A percentile compares a stretch with the other conserved stretches of the same genome.
Conservation (phyloP, 2,888 invertebrate genomes). For the Pecten maximus region DNA sequence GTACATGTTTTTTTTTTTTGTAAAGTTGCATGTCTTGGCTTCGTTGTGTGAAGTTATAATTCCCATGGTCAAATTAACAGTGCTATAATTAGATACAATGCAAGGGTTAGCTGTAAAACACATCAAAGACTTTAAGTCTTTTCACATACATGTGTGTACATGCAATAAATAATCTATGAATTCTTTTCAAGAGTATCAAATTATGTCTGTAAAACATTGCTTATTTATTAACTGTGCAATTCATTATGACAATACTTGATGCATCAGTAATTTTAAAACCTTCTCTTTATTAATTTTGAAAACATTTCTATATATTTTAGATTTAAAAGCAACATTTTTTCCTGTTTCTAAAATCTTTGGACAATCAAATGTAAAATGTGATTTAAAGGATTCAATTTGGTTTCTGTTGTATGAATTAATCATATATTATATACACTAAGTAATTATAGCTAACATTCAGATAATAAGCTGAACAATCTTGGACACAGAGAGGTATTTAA, state of each 20-base stretch:
- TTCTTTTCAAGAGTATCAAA: background rate
- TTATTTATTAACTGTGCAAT: background rate
- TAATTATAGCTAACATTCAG: background rate
- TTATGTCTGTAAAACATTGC: background rate
- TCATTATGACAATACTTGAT: background rate
- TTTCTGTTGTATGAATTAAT: background rate
- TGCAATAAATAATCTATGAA: conserved; percentile 13
- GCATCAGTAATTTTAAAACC: background rate
- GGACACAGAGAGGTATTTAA: background rate
- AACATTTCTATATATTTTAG: background rate
- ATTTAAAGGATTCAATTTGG: background rate
- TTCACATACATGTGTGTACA: conserved; percentile 18
- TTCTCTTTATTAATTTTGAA: background rate
- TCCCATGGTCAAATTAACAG: background rate
- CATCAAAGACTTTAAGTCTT: background rate
- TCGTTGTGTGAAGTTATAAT: background rate
- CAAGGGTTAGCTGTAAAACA: background rate
- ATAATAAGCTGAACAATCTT: background rate
- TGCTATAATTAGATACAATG: background rate
- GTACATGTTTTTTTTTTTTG: too few relatives aligned
- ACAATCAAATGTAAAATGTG: background rate
- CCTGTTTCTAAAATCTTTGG: background rate
- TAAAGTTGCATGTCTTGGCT: too few relatives aligned
- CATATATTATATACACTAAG: too few relatives aligned
- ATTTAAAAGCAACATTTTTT: background rate